Conservation (phyloP, 1,140 invertebrate genomes). For the Uloborus diversus region DNA sequence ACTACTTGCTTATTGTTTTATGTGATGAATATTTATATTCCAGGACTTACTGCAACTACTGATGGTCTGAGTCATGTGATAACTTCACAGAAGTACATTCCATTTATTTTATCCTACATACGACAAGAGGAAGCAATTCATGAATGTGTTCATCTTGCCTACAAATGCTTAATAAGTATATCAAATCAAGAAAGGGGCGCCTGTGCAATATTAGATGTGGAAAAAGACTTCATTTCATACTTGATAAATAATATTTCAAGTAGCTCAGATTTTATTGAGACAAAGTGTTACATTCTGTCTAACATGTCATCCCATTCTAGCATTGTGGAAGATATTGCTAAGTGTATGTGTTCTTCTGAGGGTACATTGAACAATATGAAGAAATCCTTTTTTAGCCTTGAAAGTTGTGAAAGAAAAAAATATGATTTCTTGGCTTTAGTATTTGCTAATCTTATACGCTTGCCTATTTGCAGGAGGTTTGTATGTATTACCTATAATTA, state of each 20-base stretch:
- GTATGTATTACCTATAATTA: not conserved
- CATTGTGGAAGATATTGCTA: not conserved
- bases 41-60: not conserved
- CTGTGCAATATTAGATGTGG: not conserved
- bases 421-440: not conserved
- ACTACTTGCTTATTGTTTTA: not conserved
- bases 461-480: not conserved
- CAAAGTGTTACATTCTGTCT: not conserved
- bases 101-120: not conserved
- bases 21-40: not conserved
- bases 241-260: not conserved
- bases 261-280: not conserved
- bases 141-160: not conserved
- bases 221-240: not conserved
- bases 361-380: not conserved
- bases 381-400: not conserved
- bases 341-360: not conserved
- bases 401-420: not conserved
- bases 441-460: not conserved
- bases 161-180: slow-evolving; percentile 2
- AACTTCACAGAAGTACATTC: not conserved
- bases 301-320: not conserved
- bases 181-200: not conserved
- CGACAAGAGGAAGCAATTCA: not conserved
- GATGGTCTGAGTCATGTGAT: not conserved